Conservation (phyloP, 53 echinoderm and acorn worm species). For the Luidia sarsii region DNA sequence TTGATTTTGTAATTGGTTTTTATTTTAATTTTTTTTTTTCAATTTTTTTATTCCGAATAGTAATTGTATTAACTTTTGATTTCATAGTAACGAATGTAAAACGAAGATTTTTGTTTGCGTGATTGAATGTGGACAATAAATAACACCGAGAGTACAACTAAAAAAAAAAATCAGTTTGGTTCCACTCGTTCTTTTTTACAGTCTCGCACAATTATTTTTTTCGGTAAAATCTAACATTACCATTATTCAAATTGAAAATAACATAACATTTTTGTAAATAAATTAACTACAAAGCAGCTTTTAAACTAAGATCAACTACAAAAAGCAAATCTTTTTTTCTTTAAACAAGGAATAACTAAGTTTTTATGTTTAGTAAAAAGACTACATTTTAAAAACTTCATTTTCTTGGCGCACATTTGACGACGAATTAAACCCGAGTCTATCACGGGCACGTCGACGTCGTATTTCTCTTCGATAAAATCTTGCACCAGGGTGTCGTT, state of each 20-base stretch:
- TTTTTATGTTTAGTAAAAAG: neutral
- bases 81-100: no score
- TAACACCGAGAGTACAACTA: neutral
- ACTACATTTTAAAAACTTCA: neutral
- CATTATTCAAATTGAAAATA: neutral
- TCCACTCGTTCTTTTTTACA: neutral
- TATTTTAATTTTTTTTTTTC: no score
- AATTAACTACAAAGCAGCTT: neutral
- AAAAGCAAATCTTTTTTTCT: neutral
- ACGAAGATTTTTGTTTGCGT: no score
- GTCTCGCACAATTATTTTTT: neutral
- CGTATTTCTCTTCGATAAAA: neutral
- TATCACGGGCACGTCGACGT: neutral
- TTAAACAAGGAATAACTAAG: neutral
- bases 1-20: no score
- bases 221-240: no score
- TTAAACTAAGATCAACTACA: neutral
- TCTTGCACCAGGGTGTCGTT: constrained; percentile 24
- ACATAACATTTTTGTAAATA: no score
- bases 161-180: neutral
- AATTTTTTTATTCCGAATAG: no score
- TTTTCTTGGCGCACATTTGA: neutral
- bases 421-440: constrained; percentile 4
- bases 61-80: no score
- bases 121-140: neutral